A percentile compares a stretch with the other conserved stretches of the same genome.
Conservation (phyloP, 2,113 vertebrate genomes). For the Ranitomeya variabilis region DNA sequence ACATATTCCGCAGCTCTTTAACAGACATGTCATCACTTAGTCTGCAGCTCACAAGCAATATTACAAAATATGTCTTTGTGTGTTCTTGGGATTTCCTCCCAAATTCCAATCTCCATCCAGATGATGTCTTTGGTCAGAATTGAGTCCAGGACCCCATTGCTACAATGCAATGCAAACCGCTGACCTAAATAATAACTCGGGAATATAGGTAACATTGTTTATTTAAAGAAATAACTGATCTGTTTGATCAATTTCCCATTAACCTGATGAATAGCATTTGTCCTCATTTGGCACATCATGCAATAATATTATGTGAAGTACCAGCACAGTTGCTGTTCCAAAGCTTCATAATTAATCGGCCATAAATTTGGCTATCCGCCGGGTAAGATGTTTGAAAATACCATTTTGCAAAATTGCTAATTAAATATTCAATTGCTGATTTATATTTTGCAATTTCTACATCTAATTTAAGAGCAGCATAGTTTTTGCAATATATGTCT, state of each 20-base stretch:
- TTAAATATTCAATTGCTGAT: conserved; percentile 10
- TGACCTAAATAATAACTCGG: too few species aligned
- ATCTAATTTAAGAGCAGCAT: not conserved
- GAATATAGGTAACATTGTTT: not conserved
- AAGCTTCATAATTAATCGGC: conserved; percentile 28
- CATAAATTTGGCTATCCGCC: conserved; percentile 32
- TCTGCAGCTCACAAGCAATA: too few species aligned
- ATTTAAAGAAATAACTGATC: not conserved
- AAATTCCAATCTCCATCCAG: too few species aligned
- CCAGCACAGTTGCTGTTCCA: conserved; percentile 19
- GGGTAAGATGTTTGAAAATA: conserved; percentile 42
- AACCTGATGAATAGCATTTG: not conserved
- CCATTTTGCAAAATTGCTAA: conserved; percentile 16
- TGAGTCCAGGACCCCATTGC: too few species aligned
- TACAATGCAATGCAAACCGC: too few species aligned
- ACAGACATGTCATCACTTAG: too few species aligned
- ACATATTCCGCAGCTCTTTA: too few species aligned
- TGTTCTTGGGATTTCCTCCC: too few species aligned
- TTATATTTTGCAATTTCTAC: not conserved
- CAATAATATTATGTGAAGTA: conserved; percentile 9
- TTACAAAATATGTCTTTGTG: too few species aligned
- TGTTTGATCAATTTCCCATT: not conserved
- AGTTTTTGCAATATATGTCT: conserved; percentile 1
- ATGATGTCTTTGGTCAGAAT: too few species aligned
- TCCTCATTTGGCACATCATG: not conserved